Evolutionary conservation across 2,113 vertebrate species (phyloP).

Genomic region (Okapia johnstoni): DNA sequence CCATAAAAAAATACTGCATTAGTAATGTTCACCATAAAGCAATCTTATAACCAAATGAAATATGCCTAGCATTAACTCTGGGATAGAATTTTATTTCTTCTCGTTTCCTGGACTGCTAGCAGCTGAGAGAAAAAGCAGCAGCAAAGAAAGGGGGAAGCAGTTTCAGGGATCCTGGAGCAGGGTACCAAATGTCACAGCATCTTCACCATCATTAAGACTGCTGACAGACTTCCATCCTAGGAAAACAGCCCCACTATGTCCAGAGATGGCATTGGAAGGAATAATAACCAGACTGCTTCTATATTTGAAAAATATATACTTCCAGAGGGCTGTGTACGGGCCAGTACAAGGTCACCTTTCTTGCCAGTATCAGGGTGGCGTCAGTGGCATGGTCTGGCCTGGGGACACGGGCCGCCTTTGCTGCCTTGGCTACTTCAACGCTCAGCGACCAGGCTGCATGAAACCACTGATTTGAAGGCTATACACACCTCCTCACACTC

Average conservation of each 20-base stretch:
- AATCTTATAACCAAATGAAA: conserved; percentile 83
- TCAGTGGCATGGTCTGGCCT: conserved; percentile 58
- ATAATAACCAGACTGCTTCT: conserved; percentile 23
- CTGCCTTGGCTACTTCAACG: not conserved
- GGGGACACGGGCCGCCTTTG: conserved; percentile 20
- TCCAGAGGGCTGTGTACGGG: conserved; percentile 43
- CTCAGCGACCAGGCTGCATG: not conserved
- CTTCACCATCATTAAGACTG: conserved; percentile 56
- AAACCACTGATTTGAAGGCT: not conserved
- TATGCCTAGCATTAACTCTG: conserved; percentile 76
- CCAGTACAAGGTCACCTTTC: conserved; percentile 81
- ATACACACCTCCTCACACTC: not conserved
- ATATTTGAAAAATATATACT: conserved; percentile 1
- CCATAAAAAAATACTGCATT: conserved; percentile 79
- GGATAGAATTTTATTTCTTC: conserved; percentile 80
- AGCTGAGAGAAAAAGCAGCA: not conserved
- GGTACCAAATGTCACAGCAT: conserved; percentile 24
- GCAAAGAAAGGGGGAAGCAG: not conserved
- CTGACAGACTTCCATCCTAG: conserved; percentile 46
- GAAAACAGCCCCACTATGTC: conserved; percentile 43
- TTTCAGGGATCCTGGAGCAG: not conserved
- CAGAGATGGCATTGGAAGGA: not conserved
- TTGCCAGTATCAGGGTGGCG: not conserved
- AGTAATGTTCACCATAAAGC: conserved; percentile 80
- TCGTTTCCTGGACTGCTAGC: conserved; percentile 77